Base-by-base conservation (phyloP, 2,888 invertebrate genomes). In the Cosmorhoe ocellata region DNA sequence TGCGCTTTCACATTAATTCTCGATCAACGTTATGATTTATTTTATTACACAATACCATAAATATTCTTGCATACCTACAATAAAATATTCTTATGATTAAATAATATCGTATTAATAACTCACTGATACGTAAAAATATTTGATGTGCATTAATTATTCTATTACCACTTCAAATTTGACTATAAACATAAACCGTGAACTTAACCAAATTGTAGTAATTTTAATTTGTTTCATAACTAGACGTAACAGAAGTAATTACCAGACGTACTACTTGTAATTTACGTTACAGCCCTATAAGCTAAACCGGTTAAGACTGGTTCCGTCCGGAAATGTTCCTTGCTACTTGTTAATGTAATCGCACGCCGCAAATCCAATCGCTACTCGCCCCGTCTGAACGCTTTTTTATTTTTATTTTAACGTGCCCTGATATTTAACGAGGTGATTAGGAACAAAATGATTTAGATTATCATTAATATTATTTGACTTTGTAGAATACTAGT, bases 291-390 rank as follows among this genome's bases (percentile, higher is more conserved):
- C 61, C 61, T 62, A 47, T 27, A 7, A 9, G 30, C 67, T 80
- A 81, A 84, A 79, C 80, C 67, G 71, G 84, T 81, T 81, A 76
- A 71, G 67, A 75, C 74, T 74, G 66, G 79, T 75, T 75, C 71
- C 67, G 67, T 69, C 70, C 74, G 74, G 76, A 78, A 78, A 76
- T 71, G 79, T 76, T 80, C 82, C 81, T 83, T 79, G 76, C 76
- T 74, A 74, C 78, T 79, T 73, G 79, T 74, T 85, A 84, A 84
- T 83, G 79, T 78, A 81, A 84, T 84, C 80, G 74, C 67, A 73
- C 71, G 73, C 77, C 78, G 73, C 81, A 81, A 81, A 82, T 76
- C 75, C 76, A 78, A 81, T 81, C 71, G 66, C 60, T 64, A 61
- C 64, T 44, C 48, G 54, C 55, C 39, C 33, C 44, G 55, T 49